Percentiles rank a stretch among this genome's conserved stretches.
These are phyloP conservation scores for Parnassius glacialis DNA, from an alignment of 2,888 invertebrate species.

Conservation along the genomic window DNA sequence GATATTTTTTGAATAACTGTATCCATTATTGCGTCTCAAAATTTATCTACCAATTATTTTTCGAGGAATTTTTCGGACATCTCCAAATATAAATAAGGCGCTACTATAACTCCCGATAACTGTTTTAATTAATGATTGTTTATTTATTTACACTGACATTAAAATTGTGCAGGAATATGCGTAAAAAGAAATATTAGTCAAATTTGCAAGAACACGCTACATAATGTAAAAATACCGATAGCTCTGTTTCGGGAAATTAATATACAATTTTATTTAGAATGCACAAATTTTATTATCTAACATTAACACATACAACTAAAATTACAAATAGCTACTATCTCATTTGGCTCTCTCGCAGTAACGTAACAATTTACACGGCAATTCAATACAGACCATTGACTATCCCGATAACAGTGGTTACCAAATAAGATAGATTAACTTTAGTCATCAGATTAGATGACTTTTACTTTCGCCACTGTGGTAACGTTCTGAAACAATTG, in stretches of 20 bases:
- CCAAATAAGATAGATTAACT: slow-evolving; percentile 25
- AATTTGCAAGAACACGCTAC: slow-evolving; percentile 10
- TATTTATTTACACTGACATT: no score
- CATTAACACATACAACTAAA: slow-evolving; percentile 1
- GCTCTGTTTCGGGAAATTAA: slow-evolving; percentile 1
- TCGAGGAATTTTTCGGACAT: no score
- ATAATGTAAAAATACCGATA: background rate
- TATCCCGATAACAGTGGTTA: slow-evolving; percentile 12
- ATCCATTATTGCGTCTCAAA: no score
- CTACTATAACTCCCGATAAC: no score
- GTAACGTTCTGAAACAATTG: slow-evolving; percentile 44
- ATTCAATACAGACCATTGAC: slow-evolving; percentile 11
- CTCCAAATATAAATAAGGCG: no score
- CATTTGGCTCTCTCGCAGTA: slow-evolving; percentile 5
- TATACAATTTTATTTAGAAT: background rate
- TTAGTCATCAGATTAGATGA: slow-evolving; percentile 29
- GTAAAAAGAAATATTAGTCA: slow-evolving; percentile 13
- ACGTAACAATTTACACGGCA: slow-evolving; percentile 9
- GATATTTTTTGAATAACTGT: no score
- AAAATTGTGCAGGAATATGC: background rate
- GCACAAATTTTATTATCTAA: slow-evolving; percentile 1
- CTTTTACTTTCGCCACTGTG: slow-evolving; percentile 30
- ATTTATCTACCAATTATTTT: no score
- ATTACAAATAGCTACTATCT: slow-evolving; percentile 12
- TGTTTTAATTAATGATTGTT: no score